phyloP scores from a whole-genome alignment of 2,888 invertebrate genomes.

The Papilio demoleus region DNA sequence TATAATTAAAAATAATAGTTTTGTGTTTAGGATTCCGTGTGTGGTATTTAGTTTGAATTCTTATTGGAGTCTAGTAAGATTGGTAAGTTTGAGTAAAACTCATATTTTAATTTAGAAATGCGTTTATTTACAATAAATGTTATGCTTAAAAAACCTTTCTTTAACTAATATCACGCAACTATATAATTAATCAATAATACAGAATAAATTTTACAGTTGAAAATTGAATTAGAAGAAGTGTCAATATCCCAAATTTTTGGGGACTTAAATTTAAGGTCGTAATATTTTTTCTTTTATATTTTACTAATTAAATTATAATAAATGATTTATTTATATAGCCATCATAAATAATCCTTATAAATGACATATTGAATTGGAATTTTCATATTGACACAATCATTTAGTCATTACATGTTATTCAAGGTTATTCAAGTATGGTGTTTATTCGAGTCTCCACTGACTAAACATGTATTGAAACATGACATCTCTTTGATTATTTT shows the following conservation, averaged over 20 bases:
- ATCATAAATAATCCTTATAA: background rate
- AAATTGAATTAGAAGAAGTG: background rate
- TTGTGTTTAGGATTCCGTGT: conserved; percentile 42
- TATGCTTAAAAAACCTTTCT: too few relatives aligned
- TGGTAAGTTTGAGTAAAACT: conserved; percentile 53
- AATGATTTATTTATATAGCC: too few relatives aligned
- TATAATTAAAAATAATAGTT: conserved; percentile 27
- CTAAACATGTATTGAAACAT: too few relatives aligned
- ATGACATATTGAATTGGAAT: background rate
- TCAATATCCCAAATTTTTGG: background rate
- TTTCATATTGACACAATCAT: background rate
- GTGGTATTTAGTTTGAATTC: conserved; percentile 45
- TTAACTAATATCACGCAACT: too few relatives aligned
- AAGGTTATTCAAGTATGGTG: background rate
- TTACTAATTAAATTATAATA: too few relatives aligned
- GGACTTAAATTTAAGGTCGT: too few relatives aligned
- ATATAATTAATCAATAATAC: too few relatives aligned
- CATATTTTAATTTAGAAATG: background rate
- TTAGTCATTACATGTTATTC: background rate
- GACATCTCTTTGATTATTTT: too few relatives aligned
- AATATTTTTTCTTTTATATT: too few relatives aligned
- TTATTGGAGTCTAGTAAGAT: conserved; percentile 58
- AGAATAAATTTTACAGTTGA: too few relatives aligned
- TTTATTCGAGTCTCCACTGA: background rate
- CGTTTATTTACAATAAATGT: too few relatives aligned